Conservation (phyloP, 1,140 invertebrate species). For the Drosophila micromelanica region DNA sequence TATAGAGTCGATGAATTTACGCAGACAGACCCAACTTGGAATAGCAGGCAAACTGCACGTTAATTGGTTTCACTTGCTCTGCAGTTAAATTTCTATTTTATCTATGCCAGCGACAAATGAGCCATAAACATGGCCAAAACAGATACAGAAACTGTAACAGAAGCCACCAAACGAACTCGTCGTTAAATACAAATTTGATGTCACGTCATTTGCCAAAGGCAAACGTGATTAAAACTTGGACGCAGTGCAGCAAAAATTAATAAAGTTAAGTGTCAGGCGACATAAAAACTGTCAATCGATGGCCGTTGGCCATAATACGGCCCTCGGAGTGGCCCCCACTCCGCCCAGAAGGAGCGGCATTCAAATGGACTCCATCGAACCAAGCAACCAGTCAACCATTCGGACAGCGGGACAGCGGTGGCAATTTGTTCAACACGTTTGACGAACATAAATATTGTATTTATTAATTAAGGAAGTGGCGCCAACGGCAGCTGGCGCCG, state of each 20-base stretch:
- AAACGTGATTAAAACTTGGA: slow-evolving; percentile 53
- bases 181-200: slow-evolving; percentile 30
- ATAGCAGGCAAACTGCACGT: slow-evolving; percentile 19
- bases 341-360: slow-evolving; percentile 18
- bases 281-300: slow-evolving; percentile 53
- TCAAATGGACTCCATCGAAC: slow-evolving; percentile 12
- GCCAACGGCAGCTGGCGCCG: slow-evolving; percentile 1
- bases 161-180: slow-evolving; percentile 8
- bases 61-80: slow-evolving; percentile 35
- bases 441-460: slow-evolving; percentile 55
- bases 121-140: slow-evolving; percentile 31
- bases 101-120: slow-evolving; percentile 43
- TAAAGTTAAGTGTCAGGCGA: slow-evolving; percentile 54
- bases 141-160: slow-evolving; percentile 10
- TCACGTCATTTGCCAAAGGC: slow-evolving; percentile 20
- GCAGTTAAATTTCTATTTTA: slow-evolving; percentile 49
- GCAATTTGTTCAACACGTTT: slow-evolving; percentile 50
- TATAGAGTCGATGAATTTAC: slow-evolving; percentile 34
- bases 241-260: slow-evolving; percentile 55
- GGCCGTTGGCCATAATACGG: slow-evolving; percentile 9
- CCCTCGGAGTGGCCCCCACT: slow-evolving; percentile 17
- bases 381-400: neutral
- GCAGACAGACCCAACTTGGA: slow-evolving; percentile 23
- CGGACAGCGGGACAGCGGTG: slow-evolving; percentile 6
- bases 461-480: slow-evolving; percentile 52